Conservation (phyloP, 2,888 invertebrate genomes). For the Habroteleia sp. region DNA sequence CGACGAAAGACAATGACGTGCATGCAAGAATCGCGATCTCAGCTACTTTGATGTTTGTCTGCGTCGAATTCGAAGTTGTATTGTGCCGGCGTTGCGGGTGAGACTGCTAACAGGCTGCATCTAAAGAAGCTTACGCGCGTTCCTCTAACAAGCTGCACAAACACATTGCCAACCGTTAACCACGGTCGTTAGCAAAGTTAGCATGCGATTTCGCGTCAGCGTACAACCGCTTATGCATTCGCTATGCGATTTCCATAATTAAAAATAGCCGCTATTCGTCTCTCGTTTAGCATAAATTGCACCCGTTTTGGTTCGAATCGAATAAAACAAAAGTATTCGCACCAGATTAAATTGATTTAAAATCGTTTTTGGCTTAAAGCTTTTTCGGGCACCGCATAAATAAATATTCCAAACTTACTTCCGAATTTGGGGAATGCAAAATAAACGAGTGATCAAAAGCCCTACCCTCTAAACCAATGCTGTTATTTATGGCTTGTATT, state of each 20-base stretch:
- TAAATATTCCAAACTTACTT: too few relatives aligned
- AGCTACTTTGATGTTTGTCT: conserved; percentile 42
- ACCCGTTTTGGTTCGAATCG: too few relatives aligned
- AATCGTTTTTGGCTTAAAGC: too few relatives aligned
- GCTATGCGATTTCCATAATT: conserved; percentile 8
- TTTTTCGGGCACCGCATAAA: too few relatives aligned
- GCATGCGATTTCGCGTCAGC: conserved; percentile 24
- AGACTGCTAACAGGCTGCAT: conserved; percentile 51
- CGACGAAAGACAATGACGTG: conserved; percentile 35
- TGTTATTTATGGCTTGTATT: too few relatives aligned
- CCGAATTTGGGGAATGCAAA: too few relatives aligned
- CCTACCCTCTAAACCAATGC: too few relatives aligned
- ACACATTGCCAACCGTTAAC: conserved; percentile 35
- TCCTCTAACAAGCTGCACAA: conserved; percentile 46
- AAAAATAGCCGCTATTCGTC: too few relatives aligned
- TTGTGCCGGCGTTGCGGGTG: conserved; percentile 10
- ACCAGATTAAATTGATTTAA: too few relatives aligned
- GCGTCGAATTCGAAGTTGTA: conserved; percentile 22
- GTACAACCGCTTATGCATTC: conserved; percentile 14
- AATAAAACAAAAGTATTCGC: too few relatives aligned
- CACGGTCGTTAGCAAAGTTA: conserved; percentile 35
- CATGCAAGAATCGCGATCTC: conserved; percentile 50
- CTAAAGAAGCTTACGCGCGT: conserved; percentile 51
- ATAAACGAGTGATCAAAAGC: too few relatives aligned
- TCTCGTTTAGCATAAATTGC: too few relatives aligned